Evolutionary conservation across 2,113 vertebrate genomes (phyloP), one percentile per base, ranked within the genome.

Genomic region (Abramis brama): DNA sequence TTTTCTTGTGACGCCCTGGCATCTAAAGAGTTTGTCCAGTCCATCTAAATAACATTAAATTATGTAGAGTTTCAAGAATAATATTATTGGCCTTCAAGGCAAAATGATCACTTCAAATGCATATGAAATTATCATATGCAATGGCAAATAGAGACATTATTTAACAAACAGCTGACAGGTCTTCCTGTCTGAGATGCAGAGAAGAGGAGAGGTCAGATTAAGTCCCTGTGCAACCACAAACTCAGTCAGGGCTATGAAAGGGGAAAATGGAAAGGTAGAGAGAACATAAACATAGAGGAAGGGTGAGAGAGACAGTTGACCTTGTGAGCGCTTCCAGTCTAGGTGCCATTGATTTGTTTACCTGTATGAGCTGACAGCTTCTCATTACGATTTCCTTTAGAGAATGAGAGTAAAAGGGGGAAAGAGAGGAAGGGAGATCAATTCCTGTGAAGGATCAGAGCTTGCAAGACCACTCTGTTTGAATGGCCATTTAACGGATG

Each of bases 291-390:
- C 23, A 43, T 7, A 39, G 60, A 85, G 23, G 11, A 13, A 79
- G 23, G 25, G 84, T 6, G 45, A 86, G 88, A 39, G 73, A 89
- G 86, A 79, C 23, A 39, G 71, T 85, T 83, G 93, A 96, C 94
- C 94, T 94, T 95, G 94, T 89, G 87, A 91, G 86, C 90, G 86
- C 91, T 90, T 90, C 88, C 93, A 91, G 74, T 43, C 81, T 88
- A 92, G 78, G 92, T 89, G 90, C 90, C 93, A 96, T 95, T 95
- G 95, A 96, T 96, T 95, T 95, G 94, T 95, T 96, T 95, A 93
- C 93, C 91, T 94, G 92, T 88, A 87, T 66, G 87, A 83, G 85
- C 92, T 95, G 94, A 94, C 94, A 94, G 93, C 89, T 94, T 93
- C 93, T 94, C 92, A 94, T 95, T 94, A 94, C 92, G 91, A 94